A percentile compares a stretch with the other conserved stretches of the same genome.
Conservation (phyloP, 2,113 vertebrate genomes). For the Thalassarche chlororhynchos region DNA sequence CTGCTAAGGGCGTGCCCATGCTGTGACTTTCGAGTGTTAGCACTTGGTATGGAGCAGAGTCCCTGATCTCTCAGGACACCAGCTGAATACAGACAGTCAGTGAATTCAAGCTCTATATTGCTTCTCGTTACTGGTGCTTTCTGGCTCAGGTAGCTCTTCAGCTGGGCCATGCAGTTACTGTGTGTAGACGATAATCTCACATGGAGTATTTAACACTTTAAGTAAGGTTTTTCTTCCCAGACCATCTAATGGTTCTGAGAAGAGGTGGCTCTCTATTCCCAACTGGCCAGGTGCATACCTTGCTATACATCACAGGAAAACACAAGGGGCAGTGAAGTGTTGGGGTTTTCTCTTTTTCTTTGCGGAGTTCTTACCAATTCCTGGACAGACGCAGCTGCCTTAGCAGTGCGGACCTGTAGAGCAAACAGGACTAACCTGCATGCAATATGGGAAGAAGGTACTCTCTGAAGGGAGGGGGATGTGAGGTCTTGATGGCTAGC, state of each 20-base stretch:
- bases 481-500: background rate
- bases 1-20: rapidly evolving
- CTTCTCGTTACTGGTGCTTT: background rate
- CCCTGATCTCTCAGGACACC: background rate
- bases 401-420: background rate
- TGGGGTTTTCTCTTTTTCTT: background rate
- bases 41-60: background rate
- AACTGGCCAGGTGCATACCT: background rate
- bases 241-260: background rate
- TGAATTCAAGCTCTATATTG: background rate
- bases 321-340: background rate
- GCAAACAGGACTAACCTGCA: background rate
- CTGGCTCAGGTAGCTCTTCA: background rate
- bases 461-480: background rate
- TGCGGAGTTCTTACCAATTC: background rate
- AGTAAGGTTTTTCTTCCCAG: background rate
- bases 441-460: background rate
- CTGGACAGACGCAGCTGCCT: background rate
- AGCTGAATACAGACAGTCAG: background rate
- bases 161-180: background rate
- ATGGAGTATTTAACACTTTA: background rate
- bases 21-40: background rate
- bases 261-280: background rate
- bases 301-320: background rate
- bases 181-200: background rate